Evolutionary conservation across 1,140 invertebrate genomes (phyloP).

Genomic region (Saxidomus purpurata): DNA sequence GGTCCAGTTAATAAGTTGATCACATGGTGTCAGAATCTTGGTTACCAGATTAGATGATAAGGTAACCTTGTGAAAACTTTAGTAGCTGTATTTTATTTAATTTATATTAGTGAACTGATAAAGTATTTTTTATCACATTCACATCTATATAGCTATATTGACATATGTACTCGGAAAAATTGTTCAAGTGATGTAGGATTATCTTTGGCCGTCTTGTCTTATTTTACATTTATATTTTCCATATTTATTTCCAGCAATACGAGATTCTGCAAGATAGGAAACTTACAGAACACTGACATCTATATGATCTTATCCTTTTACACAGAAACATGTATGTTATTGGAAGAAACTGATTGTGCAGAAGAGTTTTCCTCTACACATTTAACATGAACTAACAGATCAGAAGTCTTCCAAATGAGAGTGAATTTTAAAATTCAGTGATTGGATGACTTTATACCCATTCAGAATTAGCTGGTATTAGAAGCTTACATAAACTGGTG

Average conservation of each 20-base stretch:
- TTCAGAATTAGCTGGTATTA: slow-evolving; percentile 30
- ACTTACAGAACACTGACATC: not conserved
- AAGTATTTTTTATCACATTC: too few relatives aligned
- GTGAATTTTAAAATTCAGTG: slow-evolving; percentile 31
- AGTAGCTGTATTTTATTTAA: too few relatives aligned
- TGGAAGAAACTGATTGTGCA: slow-evolving; percentile 5
- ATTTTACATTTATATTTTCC: not conserved
- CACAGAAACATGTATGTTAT: slow-evolving; percentile 9
- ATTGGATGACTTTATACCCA: not conserved
- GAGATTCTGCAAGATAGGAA: slow-evolving; percentile 38
- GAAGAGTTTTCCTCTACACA: not conserved
- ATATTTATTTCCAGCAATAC: slow-evolving; percentile 29
- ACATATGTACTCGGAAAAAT: too few relatives aligned
- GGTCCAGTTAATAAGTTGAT: too few relatives aligned
- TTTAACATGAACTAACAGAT: not conserved
- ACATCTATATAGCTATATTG: too few relatives aligned
- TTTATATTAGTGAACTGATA: too few relatives aligned
- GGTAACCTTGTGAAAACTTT: too few relatives aligned
- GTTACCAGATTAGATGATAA: too few relatives aligned
- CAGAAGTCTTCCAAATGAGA: slow-evolving; percentile 50
- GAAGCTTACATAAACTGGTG: slow-evolving; percentile 11
- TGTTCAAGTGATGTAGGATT: too few relatives aligned
- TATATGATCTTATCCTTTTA: not conserved
- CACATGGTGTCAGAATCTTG: too few relatives aligned
- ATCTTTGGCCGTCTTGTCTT: too few relatives aligned